A percentile compares a stretch with the other conserved stretches of the same genome.
Conservation (phyloP, 2,113 vertebrate genomes). For the Fukomys damarensis region DNA sequence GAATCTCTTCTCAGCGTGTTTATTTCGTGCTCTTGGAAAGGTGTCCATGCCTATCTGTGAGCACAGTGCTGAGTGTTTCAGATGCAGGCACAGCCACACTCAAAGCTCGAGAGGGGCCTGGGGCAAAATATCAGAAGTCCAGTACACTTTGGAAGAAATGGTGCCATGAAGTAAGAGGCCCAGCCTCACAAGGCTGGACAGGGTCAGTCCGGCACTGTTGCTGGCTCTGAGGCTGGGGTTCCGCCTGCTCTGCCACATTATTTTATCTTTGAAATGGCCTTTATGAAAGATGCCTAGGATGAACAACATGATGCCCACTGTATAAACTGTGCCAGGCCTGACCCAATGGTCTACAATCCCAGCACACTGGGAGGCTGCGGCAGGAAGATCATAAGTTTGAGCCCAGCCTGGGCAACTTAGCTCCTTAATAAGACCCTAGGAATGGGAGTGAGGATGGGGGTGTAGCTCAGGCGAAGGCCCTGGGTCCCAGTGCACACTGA, state of each 20-base stretch:
- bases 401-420: not conserved
- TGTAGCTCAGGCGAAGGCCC: not conserved
- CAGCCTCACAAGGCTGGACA: accelerated
- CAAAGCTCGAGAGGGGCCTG: accelerated
- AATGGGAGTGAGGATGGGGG: not conserved
- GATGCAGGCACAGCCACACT: accelerated
- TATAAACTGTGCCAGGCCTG: not conserved
- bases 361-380: not conserved
- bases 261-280: not conserved
- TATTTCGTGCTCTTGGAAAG: not conserved
- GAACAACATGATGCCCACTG: too few relatives aligned
- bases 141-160: accelerated
- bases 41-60: not conserved
- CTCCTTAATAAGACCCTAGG: not conserved
- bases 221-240: not conserved
- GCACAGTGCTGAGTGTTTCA: not conserved
- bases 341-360: not conserved
- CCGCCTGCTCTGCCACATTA: not conserved
- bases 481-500: not conserved
- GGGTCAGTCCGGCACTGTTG: accelerated
- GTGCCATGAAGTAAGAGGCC: not conserved
- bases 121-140: accelerated
- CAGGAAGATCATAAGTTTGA: not conserved
- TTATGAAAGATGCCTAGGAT: not conserved
- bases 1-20: not conserved